These are phyloP conservation scores for Ennomos fuscantarius DNA, from an alignment of 2,888 invertebrate genomes.

Conservation along the genomic window DNA sequence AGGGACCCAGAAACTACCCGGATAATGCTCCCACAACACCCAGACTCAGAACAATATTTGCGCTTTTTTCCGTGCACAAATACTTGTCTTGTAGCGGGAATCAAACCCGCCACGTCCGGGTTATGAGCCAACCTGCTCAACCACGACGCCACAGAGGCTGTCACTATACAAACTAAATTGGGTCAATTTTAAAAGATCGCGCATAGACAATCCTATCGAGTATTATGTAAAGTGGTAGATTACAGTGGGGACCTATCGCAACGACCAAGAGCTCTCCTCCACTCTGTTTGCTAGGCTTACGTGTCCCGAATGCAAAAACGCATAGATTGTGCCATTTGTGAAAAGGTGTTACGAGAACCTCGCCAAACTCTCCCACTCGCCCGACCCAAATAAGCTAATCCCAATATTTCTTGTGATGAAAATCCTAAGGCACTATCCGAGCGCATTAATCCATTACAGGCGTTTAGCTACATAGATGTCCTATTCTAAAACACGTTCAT, in stretches of 20 bases:
- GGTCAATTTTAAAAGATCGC: slow-evolving; percentile 21
- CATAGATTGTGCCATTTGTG: slow-evolving; percentile 44
- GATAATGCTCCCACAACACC: no score
- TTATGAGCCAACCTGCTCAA: no score
- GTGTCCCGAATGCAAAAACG: slow-evolving; percentile 45
- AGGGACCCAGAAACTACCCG: no score
- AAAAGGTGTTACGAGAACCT: slow-evolving; percentile 40
- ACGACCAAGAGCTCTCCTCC: slow-evolving; percentile 37
- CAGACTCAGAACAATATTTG: no score
- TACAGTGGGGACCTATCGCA: slow-evolving; percentile 39
- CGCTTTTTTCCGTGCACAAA: no score
- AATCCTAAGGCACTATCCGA: slow-evolving; percentile 9
- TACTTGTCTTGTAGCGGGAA: no score
- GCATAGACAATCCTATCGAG: slow-evolving; percentile 37
- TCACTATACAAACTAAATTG: slow-evolving; percentile 12
- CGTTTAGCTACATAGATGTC: neutral
- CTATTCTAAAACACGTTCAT: slow-evolving; percentile 11
- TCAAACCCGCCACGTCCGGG: no score
- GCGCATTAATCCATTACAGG: slow-evolving; percentile 2
- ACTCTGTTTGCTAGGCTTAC: slow-evolving; percentile 43
- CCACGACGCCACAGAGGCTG: no score
- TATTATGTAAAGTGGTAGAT: slow-evolving; percentile 42
- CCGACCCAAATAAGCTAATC: slow-evolving; percentile 34
- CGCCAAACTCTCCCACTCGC: slow-evolving; percentile 27
- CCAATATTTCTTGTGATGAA: slow-evolving; percentile 19